A percentile compares a stretch with the other conserved stretches of the same genome.
These are phyloP conservation scores for Eumerus sabulonum DNA, from an alignment of 2,888 invertebrate genomes.

Conservation along the genomic window DNA sequence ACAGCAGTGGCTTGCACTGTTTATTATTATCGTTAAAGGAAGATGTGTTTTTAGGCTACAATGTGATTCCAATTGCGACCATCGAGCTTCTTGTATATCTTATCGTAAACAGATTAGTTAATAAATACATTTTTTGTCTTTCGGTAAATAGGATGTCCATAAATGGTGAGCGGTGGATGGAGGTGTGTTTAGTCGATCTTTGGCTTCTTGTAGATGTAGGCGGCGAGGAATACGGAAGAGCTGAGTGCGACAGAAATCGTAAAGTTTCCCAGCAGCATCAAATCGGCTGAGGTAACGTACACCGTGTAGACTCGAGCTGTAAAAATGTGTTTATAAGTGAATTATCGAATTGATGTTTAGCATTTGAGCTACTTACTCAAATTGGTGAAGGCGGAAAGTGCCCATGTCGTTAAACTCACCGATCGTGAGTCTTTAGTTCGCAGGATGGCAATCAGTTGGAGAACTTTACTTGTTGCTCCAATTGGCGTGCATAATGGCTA, in stretches of 20 bases:
- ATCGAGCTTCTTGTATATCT: slow-evolving; percentile 32
- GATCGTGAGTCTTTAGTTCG: slow-evolving; percentile 86
- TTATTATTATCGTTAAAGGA: slow-evolving; percentile 72
- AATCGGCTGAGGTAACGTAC: slow-evolving; percentile 87
- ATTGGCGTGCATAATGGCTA: slow-evolving; percentile 82
- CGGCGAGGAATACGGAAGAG: slow-evolving; percentile 84
- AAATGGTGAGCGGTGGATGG: slow-evolving; percentile 2
- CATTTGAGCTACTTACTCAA: slow-evolving; percentile 83
- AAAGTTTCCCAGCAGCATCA: slow-evolving; percentile 86
- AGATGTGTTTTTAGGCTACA: neutral
- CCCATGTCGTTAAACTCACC: slow-evolving; percentile 89
- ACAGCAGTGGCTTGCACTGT: slow-evolving; percentile 73
- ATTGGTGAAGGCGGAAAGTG: slow-evolving; percentile 89
- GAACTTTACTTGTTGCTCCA: slow-evolving; percentile 89
- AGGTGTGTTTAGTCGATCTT: slow-evolving; percentile 70
- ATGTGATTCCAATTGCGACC: slow-evolving; percentile 10
- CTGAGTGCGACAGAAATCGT: slow-evolving; percentile 85
- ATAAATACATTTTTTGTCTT: slow-evolving; percentile 44
- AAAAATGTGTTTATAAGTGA: slow-evolving; percentile 9
- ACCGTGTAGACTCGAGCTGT: slow-evolving; percentile 90
- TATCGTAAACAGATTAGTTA: slow-evolving; percentile 32
- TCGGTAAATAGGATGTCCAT: slow-evolving; percentile 19
- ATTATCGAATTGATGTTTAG: neutral
- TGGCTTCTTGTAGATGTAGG: slow-evolving; percentile 83
- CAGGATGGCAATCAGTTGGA: slow-evolving; percentile 87